phyloP scores from a whole-genome alignment of 2,888 invertebrate species.

The Acleris emargana region DNA sequence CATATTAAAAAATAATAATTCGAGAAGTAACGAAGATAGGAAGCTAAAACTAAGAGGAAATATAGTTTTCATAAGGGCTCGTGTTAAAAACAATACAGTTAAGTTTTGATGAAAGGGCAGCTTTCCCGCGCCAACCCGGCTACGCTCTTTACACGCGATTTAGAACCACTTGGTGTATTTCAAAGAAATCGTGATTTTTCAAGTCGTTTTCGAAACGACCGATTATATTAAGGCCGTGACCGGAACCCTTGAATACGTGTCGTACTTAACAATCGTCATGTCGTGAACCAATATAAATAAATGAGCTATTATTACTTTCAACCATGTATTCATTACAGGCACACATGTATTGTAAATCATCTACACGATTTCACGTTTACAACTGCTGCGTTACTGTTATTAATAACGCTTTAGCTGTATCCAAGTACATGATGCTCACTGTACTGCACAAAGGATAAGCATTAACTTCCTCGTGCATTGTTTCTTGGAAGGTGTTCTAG shows the following conservation, averaged over 20 bases:
- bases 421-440: slow-evolving; percentile 44
- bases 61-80: too few species aligned
- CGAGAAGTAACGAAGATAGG: too few species aligned
- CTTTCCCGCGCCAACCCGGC: too few species aligned
- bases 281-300: slow-evolving; percentile 24
- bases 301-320: slow-evolving; percentile 23
- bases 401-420: not conserved
- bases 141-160: slow-evolving; percentile 13
- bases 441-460: slow-evolving; percentile 49
- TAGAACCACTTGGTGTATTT: slow-evolving; percentile 1
- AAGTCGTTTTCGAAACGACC: slow-evolving; percentile 21
- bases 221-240: slow-evolving; percentile 56
- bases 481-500: slow-evolving; percentile 62
- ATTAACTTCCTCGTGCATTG: slow-evolving; percentile 69
- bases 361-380: slow-evolving; percentile 32
- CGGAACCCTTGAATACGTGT: slow-evolving; percentile 57
- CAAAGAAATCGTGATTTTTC: slow-evolving; percentile 15
- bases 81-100: not conserved
- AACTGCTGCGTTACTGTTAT: not conserved
- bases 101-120: too few species aligned
- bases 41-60: too few species aligned
- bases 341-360: not conserved
- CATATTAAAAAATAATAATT: too few species aligned
- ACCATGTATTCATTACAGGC: not conserved
- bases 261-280: slow-evolving; percentile 44